Conservation (phyloP, 1,140 invertebrate genomes). For the Lepidurus apus region DNA sequence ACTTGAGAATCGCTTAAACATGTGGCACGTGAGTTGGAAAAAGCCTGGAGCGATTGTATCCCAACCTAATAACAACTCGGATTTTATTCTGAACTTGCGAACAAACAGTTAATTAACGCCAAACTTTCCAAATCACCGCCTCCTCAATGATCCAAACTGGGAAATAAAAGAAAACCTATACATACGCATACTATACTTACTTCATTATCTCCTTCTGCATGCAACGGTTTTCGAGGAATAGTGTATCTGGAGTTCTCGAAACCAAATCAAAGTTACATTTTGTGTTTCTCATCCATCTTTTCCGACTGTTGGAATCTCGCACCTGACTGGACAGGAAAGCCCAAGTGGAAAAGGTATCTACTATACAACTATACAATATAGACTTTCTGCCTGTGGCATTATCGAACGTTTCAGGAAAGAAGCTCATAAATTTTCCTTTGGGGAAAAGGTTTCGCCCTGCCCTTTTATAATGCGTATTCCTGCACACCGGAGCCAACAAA, state of each 20-base stretch:
- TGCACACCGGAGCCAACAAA: neutral
- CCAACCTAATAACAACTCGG: neutral
- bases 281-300: slow-evolving; percentile 13
- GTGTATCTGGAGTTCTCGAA: no score
- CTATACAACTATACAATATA: neutral
- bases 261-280: neutral
- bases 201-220: neutral
- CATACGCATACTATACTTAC: neutral
- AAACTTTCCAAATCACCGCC: no score
- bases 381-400: neutral
- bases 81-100: no score
- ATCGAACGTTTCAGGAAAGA: neutral
- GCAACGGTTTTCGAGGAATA: no score
- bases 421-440: neutral
- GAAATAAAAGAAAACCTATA: neutral
- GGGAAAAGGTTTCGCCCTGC: neutral
- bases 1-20: neutral
- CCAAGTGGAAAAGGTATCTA: neutral
- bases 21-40: neutral
- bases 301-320: neutral
- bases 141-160: no score
- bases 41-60: neutral
- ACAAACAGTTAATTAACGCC: no score
- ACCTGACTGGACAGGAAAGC: neutral
- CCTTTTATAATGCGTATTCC: neutral